Base-by-base conservation (phyloP, 2,797 vertebrate genomes). In the Manis javanica region DNA sequence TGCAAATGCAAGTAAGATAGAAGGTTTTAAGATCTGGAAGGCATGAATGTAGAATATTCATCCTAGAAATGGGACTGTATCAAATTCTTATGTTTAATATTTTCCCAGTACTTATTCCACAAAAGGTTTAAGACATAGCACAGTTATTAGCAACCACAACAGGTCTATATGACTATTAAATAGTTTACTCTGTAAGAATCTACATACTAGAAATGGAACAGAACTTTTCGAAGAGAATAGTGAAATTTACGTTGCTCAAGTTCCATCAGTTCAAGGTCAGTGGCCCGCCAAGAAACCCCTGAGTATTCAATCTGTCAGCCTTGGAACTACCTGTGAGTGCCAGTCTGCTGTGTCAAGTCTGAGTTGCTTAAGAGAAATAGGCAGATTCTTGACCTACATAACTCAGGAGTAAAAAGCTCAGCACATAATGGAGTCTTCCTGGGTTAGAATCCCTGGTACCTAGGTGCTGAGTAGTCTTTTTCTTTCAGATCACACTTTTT, bases 361-460 rank as follows among this genome's bases (percentile, higher is more conserved):
- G 5, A 81, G 59, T n/a, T 83, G 85, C 74, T 49, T 68, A 64
- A 29, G 19, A 96, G 49, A 29, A 57, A 39, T 78, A 90, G 2
- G 49, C 49, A 83, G 79, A 4, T 87, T 96, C 93, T 91, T 96
- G 96, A 96, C 95, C 97, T 87, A 97, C 69, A 74, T 85, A 95
- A 87, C 94, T 96, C 93, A 92, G 23, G 91, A 96, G 91, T 61
- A 37, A 57, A 85, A 90, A 69, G 46, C 55, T 21, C 57, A 10
- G 49, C 4, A 42, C 84, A 68, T 51, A 19, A 8, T 59, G 4
- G 57, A 39, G 26, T 81, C 93, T 75, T 78, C 64, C 71, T 91
- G 81, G 55, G 55, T 95, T 78, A 46, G 37, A 92, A 96, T 64
- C 46, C 72, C 68, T 49, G 37, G 3, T 77, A 21, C 31, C 59